These are phyloP conservation scores for Natator depressus DNA, from an alignment of 2,113 vertebrate genomes.

Conservation along the genomic window DNA sequence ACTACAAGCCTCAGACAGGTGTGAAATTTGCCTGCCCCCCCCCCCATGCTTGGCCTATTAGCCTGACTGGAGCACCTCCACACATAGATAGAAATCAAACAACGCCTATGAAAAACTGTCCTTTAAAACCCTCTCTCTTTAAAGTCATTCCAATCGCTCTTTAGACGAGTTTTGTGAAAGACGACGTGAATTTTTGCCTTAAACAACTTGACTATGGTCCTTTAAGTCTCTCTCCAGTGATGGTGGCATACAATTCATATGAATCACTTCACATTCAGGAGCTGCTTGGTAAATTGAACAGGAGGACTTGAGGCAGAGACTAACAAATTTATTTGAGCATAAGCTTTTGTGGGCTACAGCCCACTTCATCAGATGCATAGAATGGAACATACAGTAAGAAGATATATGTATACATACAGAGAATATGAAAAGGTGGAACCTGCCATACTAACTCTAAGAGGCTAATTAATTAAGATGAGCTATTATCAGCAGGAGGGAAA, in stretches of 20 bases:
- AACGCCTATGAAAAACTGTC: not conserved
- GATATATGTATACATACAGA: too few species aligned
- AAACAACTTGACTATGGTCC: not conserved
- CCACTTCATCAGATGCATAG: too few species aligned
- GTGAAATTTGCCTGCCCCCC: too few species aligned
- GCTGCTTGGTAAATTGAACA: not conserved
- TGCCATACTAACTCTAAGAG: too few species aligned
- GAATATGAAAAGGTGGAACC: too few species aligned
- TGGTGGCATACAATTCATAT: not conserved
- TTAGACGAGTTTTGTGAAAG: not conserved
- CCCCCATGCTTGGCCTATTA: accelerated
- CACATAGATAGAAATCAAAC: too few species aligned
- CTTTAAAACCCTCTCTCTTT: not conserved
- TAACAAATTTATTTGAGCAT: too few species aligned
- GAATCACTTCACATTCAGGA: not conserved
- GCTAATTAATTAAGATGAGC: too few species aligned
- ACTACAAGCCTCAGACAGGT: not conserved
- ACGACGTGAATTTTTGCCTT: not conserved
- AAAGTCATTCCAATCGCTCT: not conserved
- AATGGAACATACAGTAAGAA: too few species aligned
- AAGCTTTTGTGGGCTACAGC: too few species aligned
- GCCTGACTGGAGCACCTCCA: not conserved
- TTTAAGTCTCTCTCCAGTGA: not conserved
- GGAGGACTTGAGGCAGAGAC: too few species aligned
- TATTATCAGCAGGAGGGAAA: too few species aligned